phyloP scores from a whole-genome alignment of 2,888 invertebrate genomes.

The Seira sanloemensis region DNA sequence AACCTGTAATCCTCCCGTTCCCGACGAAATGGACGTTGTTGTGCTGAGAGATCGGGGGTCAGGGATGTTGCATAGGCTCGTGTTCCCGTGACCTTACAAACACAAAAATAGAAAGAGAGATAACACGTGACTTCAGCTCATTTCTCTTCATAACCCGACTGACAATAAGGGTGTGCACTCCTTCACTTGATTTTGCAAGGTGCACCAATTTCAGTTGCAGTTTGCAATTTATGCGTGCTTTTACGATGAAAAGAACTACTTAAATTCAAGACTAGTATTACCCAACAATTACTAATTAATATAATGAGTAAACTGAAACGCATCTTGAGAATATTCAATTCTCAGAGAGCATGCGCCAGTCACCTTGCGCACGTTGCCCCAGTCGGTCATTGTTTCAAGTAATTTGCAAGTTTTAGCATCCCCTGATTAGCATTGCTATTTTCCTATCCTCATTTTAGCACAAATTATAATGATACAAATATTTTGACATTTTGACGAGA shows the following conservation, averaged over 20 bases:
- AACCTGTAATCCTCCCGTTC: constrained; percentile 72
- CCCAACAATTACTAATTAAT: too few species aligned
- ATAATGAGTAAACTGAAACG: too few species aligned
- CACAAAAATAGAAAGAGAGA: constrained; percentile 18
- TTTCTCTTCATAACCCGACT: constrained; percentile 35
- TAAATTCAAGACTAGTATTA: too few species aligned
- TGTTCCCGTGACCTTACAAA: constrained; percentile 70
- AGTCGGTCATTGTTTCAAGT: constrained; percentile 31
- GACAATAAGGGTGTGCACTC: neutral
- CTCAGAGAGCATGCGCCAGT: too few species aligned
- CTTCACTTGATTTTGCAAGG: neutral
- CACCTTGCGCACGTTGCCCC: constrained; percentile 3
- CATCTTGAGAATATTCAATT: too few species aligned
- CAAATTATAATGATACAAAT: neutral
- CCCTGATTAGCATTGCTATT: constrained; percentile 47
- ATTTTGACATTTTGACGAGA: neutral
- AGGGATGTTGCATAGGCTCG: constrained; percentile 72
- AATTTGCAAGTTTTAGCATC: constrained; percentile 58
- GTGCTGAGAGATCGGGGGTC: constrained; percentile 70
- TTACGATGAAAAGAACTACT: too few species aligned
- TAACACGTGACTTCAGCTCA: neutral
- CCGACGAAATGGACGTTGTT: constrained; percentile 67
- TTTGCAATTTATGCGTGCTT: too few species aligned
- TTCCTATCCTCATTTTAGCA: neutral
- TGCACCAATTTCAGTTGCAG: too few species aligned